phyloP scores from a whole-genome alignment of 30 jellyfish, hydroid and myxozoan species.

The Chironex yamaguchii region DNA sequence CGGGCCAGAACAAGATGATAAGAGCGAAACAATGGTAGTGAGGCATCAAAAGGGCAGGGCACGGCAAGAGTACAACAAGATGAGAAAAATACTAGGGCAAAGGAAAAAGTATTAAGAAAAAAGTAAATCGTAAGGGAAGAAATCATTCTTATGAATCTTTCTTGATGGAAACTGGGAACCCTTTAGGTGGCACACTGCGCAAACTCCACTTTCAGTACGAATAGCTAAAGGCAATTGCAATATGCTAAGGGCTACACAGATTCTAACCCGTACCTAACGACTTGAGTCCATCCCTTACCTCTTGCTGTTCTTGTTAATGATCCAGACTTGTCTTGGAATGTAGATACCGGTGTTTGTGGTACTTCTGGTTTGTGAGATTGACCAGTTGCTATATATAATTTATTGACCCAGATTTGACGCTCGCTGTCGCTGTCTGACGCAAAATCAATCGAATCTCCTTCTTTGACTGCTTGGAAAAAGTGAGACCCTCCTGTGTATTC shows the following conservation, averaged over 20 bases:
- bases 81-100: too few relatives aligned
- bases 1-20: not conserved
- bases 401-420: slow-evolving; percentile 87
- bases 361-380: slow-evolving; percentile 90
- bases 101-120: too few relatives aligned
- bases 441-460: slow-evolving; percentile 83
- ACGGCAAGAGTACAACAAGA: too few relatives aligned
- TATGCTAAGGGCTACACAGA: too few relatives aligned
- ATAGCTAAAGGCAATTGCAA: too few relatives aligned
- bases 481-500: slow-evolving; percentile 88
- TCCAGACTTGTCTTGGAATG: slow-evolving; percentile 25
- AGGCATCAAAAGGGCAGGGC: too few relatives aligned
- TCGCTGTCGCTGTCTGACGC: slow-evolving; percentile 94
- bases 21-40: not conserved
- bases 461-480: slow-evolving; percentile 90
- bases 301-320: slow-evolving; percentile 14
- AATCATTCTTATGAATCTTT: too few relatives aligned
- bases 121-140: too few relatives aligned
- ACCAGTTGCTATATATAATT: slow-evolving; percentile 91
- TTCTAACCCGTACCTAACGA: too few relatives aligned
- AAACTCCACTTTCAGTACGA: too few relatives aligned
- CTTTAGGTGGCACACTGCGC: too few relatives aligned
- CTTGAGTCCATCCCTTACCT: slow-evolving; percentile 50
- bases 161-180: too few relatives aligned
- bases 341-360: slow-evolving; percentile 62